Evolutionary conservation across 2,113 vertebrate genomes (phyloP).

Genomic region (Siniperca knerii): DNA sequence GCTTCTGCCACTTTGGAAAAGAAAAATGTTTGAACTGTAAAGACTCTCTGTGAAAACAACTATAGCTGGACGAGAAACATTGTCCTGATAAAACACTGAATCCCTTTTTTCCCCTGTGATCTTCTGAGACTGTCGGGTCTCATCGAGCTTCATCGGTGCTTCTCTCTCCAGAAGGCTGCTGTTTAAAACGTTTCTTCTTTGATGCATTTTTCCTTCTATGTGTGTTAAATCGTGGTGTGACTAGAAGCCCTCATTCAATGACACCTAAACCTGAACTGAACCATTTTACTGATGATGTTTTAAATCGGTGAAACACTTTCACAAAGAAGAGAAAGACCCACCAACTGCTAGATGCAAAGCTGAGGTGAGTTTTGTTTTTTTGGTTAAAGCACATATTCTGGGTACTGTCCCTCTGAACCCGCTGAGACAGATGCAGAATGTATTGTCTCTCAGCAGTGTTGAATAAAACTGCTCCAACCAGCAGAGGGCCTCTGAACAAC

Average conservation of each 20-base stretch:
- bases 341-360: not conserved
- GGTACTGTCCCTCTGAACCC: too few relatives aligned
- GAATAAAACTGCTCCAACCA: not conserved
- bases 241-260: not conserved
- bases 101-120: too few relatives aligned
- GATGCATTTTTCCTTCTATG: not conserved
- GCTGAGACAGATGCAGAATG: too few relatives aligned
- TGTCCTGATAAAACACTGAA: too few relatives aligned
- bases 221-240: not conserved
- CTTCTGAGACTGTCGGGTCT: too few relatives aligned
- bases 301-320: not conserved
- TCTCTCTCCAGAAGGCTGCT: not conserved
- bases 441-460: not conserved
- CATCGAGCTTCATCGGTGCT: not conserved
- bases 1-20: not conserved
- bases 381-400: too few relatives aligned
- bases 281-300: not conserved
- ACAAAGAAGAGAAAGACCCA: not conserved
- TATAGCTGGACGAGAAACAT: not conserved
- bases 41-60: not conserved
- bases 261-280: not conserved
- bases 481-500: conserved; percentile 17
- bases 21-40: not conserved
- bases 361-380: too few relatives aligned
- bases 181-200: not conserved